Base-by-base conservation (phyloP, 2,113 vertebrate genomes). In the Holacanthus passer region DNA sequence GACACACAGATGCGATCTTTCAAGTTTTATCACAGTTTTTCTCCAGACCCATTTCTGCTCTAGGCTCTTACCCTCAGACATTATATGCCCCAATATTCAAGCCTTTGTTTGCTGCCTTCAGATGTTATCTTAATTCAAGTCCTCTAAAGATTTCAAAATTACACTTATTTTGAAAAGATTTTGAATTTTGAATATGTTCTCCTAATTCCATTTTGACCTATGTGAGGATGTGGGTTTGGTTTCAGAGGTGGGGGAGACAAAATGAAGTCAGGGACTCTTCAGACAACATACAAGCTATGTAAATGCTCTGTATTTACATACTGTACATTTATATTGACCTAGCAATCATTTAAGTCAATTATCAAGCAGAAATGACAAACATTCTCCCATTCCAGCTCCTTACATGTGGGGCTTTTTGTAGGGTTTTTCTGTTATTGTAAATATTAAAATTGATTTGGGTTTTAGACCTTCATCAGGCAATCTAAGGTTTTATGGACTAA, bases 1-100 rank as follows among this genome's bases (percentile, higher is more conserved):
- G 76, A 79, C 86, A 70, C 81, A 60, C 32, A 62, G 72, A 84
- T 91, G 89, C 7, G 16, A 90, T 85, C 37, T 81, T 75, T 77
- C 66, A 77, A 41, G 45, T 89, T 80, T 83, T 48, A 86, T 83
- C 82, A 22, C 77, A 55, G 62, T 77, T 76, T 81, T 77, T 48
- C 63, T 74, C 24, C 58, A 32, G 58, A 77, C 27, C 53, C 22
- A 32, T 66, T 50, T 59, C 27, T 68, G 24, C 53, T 76, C 22
- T 45, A 14, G 22, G 41, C 70, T 63, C 24, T 16, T 14, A 9
- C 37, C 58, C 24, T 73, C 29, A 39, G 77, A 69, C 60, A 27
- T 32, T 31, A 48, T 48, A 41, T 47, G 4, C 14, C n/a, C 62
- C 16, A 59, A 24, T 27, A 32, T 60, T 43, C 24, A 24, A 45